Conservation (phyloP, 2,113 vertebrate species). For the Cariama cristata region DNA sequence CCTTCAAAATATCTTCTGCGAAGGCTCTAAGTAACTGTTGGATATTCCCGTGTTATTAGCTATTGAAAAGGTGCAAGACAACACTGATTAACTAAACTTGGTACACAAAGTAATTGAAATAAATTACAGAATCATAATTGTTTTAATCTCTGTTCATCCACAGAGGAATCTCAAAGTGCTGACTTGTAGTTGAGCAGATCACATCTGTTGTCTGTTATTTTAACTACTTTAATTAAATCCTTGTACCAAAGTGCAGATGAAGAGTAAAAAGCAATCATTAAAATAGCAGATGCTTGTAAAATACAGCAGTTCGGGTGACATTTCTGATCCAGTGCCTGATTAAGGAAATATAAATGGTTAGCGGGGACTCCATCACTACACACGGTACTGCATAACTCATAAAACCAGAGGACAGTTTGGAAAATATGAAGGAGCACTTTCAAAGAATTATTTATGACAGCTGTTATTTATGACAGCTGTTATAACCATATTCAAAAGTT, state of each 20-base stretch:
- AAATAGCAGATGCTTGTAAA: conserved; percentile 31
- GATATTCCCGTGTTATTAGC: not conserved
- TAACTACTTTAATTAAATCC: conserved; percentile 45
- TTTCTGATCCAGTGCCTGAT: not conserved
- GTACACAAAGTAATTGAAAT: not conserved
- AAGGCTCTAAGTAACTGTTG: not conserved
- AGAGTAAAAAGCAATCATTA: not conserved
- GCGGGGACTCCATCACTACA: not conserved
- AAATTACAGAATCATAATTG: not conserved
- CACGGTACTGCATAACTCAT: not conserved
- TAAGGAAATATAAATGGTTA: not conserved
- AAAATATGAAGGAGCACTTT: not conserved
- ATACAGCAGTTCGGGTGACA: not conserved
- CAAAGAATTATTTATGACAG: not conserved
- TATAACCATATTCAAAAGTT: not conserved
- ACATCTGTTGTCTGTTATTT: conserved; percentile 27
- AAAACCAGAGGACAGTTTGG: not conserved
- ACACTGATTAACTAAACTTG: not conserved
- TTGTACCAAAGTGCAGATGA: not conserved
- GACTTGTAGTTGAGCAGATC: not conserved
- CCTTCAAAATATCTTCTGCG: not conserved
- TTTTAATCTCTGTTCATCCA: not conserved
- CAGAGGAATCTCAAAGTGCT: not conserved
- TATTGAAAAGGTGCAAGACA: not conserved
- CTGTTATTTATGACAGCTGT: not conserved